phyloP scores from a whole-genome alignment of 1,140 invertebrate genomes.

The Nasonia vitripennis region DNA sequence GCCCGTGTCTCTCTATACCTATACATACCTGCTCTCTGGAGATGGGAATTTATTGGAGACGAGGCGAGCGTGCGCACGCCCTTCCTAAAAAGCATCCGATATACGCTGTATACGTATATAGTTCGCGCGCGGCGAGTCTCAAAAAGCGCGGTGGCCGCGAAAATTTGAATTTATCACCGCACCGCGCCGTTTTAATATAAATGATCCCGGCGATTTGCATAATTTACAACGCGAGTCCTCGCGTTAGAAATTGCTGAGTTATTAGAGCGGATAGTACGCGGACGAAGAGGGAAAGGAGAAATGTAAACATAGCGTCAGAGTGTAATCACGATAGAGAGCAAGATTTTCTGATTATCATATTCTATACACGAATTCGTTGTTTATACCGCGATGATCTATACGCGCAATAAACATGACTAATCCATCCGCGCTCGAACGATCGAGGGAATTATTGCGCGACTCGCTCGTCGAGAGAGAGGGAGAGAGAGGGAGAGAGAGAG shows the following conservation, averaged over 20 bases:
- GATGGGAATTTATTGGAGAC: conserved; percentile 72
- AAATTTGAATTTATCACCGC: conserved; percentile 52
- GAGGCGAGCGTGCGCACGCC: conserved; percentile 58
- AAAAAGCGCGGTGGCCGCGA: conserved; percentile 24
- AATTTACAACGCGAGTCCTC: conserved; percentile 48
- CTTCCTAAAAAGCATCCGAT: conserved; percentile 47
- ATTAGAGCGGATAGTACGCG: conserved; percentile 45
- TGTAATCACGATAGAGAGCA: conserved; percentile 44
- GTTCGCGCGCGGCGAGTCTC: background rate
- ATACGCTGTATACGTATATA: conserved; percentile 36
- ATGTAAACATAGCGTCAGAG: conserved; percentile 43
- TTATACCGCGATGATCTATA: too few species aligned
- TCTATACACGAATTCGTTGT: too few species aligned
- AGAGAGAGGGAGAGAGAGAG: too few species aligned
- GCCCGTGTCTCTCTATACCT: conserved; percentile 43
- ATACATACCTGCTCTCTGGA: conserved; percentile 51
- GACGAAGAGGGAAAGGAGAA: background rate
- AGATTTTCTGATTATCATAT: too few species aligned
- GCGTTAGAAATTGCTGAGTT: conserved; percentile 48
- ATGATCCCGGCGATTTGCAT: conserved; percentile 45
- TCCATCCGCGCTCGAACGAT: background rate
- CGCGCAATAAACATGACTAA: conserved; percentile 37
- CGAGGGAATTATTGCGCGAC: background rate
- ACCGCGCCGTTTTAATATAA: conserved; percentile 41
- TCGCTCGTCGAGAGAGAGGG: background rate